These are phyloP conservation scores for Gymnodraco acuticeps DNA, from an alignment of 2,797 vertebrate species.

Conservation along the genomic window DNA sequence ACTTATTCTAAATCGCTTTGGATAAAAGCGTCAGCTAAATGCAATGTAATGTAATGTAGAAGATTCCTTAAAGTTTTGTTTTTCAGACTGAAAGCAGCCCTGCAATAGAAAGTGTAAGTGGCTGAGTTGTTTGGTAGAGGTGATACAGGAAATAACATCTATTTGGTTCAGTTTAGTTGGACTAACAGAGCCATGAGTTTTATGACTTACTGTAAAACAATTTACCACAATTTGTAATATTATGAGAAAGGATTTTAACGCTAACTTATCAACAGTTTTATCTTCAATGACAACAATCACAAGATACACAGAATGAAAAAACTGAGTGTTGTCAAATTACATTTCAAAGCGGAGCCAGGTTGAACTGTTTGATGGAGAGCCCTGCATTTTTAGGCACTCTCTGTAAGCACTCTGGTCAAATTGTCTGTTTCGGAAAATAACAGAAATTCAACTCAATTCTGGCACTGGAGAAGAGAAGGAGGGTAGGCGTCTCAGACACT, in stretches of 20 bases:
- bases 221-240: too few relatives aligned
- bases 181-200: too few relatives aligned
- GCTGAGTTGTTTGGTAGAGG: background rate
- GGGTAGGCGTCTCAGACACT: background rate
- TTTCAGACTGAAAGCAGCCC: background rate
- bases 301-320: background rate
- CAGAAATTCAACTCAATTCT: background rate
- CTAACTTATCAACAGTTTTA: too few relatives aligned
- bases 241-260: too few relatives aligned
- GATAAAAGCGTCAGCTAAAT: too few relatives aligned
- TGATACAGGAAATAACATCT: slow-evolving; percentile 8
- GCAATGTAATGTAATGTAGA: too few relatives aligned
- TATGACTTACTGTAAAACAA: too few relatives aligned
- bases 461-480: background rate
- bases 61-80: too few relatives aligned
- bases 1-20: too few relatives aligned
- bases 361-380: background rate
- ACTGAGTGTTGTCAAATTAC: background rate
- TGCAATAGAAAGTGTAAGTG: background rate
- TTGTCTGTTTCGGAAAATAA: background rate
- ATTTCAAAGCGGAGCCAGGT: background rate
- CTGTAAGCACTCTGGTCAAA: too few relatives aligned
- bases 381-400: background rate
- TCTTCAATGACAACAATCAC: too few relatives aligned
- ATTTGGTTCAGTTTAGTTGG: background rate